phyloP scores from a whole-genome alignment of 2,113 vertebrate genomes.

The Pavo muticus region DNA sequence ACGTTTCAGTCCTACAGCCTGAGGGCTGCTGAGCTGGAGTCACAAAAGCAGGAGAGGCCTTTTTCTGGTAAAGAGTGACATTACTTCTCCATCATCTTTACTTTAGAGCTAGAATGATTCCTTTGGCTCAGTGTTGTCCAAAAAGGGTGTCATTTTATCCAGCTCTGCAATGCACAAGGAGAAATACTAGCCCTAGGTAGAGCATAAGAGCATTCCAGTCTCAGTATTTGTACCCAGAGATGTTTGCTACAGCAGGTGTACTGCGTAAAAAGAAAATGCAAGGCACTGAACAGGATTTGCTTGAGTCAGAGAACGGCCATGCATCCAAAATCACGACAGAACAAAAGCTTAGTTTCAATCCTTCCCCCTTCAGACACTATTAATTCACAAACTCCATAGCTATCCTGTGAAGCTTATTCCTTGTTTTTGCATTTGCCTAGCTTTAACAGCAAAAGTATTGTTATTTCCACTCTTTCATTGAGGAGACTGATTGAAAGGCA shows the following conservation, averaged over 20 bases:
- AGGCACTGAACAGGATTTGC: neutral
- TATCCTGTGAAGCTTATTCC: neutral
- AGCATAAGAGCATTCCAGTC: neutral
- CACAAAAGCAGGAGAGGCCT: neutral
- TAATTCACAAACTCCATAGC: neutral
- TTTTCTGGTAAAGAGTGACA: neutral
- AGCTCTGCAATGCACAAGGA: neutral
- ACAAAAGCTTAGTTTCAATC: neutral
- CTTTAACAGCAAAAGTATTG: neutral
- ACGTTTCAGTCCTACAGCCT: neutral
- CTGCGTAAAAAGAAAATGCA: neutral
- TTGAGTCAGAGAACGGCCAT: neutral
- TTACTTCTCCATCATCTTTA: neutral
- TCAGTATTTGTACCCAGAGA: neutral
- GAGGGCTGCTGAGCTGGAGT: neutral
- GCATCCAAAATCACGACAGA: neutral
- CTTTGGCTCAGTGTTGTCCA: neutral
- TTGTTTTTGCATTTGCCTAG: neutral
- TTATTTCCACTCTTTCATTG: conserved; percentile 20
- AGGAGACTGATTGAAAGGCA: neutral
- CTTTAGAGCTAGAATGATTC: neutral
- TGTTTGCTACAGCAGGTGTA: neutral
- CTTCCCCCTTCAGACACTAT: neutral
- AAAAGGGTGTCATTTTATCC: neutral
- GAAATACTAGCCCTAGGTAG: neutral